Base-by-base conservation (phyloP, 2,888 invertebrate genomes). In the Uloborus plumipes region DNA sequence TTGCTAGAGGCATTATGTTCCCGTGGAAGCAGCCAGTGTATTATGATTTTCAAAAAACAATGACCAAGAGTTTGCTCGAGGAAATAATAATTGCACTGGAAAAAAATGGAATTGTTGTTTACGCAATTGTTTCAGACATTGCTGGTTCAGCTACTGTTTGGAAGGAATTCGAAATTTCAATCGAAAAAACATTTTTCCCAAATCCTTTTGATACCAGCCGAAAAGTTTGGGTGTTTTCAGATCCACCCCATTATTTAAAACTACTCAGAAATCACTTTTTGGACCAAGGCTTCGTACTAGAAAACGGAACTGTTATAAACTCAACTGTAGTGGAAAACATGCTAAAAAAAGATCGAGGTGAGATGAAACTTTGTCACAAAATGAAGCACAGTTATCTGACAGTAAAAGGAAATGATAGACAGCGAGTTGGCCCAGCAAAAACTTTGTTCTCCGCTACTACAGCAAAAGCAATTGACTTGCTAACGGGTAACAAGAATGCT, bases 21-120 rank as follows among this genome's bases (percentile, higher is more conserved):
- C 22, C 31, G 7, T 64, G 64, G 64, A 64, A 64, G 26, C 64
- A 64, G 47, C 64, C 64, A 14, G 47, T 64, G 11, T 64, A 39
- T 64, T 64, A 2, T 64, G 64, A 64, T 64, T 64, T 64, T 64
- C 26, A 64, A n/a, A 64, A 14, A 22, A 14, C 14, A 14, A 64
- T 64, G 64, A 64, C n/a, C 4, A 64, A 18, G 31, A 22, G 6
- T 22, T 26, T 64, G 2, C 31, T 64, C 16, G 20, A 26, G 11
- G 20, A n/a, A 18, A 64, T 64, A 1, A 64, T 64, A 16, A 14
- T n/a, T 11, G 31, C 26, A n/a, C 9, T 64, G 13, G 64, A 64
- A 26, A 13, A n/a, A 22, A 39, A 16, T 14, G 64, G 64, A 39
- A 64, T 64, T n/a, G 7, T 2, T 16, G 64, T 64, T 3, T 14